Conservation (phyloP, 1,140 invertebrate genomes). For the Cyclargus thomasi region DNA sequence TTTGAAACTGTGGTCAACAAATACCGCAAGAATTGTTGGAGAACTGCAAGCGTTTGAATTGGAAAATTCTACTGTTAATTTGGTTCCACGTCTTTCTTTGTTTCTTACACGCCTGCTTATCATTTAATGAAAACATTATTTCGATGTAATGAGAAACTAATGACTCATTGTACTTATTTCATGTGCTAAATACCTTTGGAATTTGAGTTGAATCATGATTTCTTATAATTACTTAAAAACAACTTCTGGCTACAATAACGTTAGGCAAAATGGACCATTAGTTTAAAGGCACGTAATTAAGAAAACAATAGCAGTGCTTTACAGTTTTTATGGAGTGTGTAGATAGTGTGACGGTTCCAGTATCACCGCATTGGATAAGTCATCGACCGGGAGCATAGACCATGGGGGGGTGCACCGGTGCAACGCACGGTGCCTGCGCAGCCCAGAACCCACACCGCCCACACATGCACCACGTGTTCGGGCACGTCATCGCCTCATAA, state of each 20-base stretch:
- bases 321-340: background rate
- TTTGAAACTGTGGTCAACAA: background rate
- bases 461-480: conserved; percentile 12
- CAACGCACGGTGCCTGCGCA: conserved; percentile 33
- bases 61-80: no score
- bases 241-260: no score
- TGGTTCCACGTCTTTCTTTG: background rate
- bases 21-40: background rate
- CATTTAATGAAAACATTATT: background rate
- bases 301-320: background rate
- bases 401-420: conserved; percentile 18
- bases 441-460: conserved; percentile 9
- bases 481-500: conserved; percentile 7
- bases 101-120: background rate
- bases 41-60: no score
- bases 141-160: background rate
- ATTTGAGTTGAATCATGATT: background rate
- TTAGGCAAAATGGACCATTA: no score
- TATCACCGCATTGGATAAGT: conserved; percentile 42
- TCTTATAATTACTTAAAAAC: background rate
- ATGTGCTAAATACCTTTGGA: background rate
- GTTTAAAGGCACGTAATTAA: no score
- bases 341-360: background rate
- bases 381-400: conserved; percentile 52
- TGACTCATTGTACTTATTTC: background rate